Percentiles rank a stretch among this genome's conserved stretches.
These are phyloP conservation scores for Eubasilissa regina DNA, from an alignment of 1,140 invertebrate genomes.

Conservation along the genomic window DNA sequence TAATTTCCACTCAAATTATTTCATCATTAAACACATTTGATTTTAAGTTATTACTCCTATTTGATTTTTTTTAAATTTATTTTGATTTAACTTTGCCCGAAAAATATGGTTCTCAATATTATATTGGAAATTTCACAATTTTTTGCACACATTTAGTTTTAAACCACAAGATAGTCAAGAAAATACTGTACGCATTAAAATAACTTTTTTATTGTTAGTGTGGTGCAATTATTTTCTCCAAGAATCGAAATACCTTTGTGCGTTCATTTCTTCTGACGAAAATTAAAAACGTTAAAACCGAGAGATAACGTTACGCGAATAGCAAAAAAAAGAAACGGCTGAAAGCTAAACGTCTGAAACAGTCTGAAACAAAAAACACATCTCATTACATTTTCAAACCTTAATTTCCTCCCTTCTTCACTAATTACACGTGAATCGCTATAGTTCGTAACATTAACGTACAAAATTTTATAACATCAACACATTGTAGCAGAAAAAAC, in stretches of 20 bases:
- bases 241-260: neutral
- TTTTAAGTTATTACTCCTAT: too few relatives aligned
- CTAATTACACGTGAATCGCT: constrained; percentile 24
- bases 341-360: neutral
- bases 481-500: constrained; percentile 19
- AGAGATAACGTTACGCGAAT: constrained; percentile 8
- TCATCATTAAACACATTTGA: too few relatives aligned
- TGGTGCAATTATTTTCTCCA: too few relatives aligned
- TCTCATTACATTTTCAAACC: constrained; percentile 21
- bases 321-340: constrained; percentile 13
- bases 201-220: too few relatives aligned
- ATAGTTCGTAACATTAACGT: constrained; percentile 6
- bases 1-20: too few relatives aligned
- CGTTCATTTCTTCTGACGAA: neutral
- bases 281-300: neutral
- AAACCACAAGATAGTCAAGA: too few relatives aligned
- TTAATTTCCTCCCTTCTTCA: constrained; percentile 8
- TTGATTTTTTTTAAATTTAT: too few relatives aligned
- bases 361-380: constrained; percentile 5
- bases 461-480: constrained; percentile 7
- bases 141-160: too few relatives aligned
- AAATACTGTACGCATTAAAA: too few relatives aligned
- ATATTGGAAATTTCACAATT: too few relatives aligned
- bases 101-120: too few relatives aligned
- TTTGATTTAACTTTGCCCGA: too few relatives aligned